Evolutionary conservation across 2,797 vertebrate genomes (phyloP), one percentile per base, ranked within the genome.

Genomic region (Hafferia zeledoni): DNA sequence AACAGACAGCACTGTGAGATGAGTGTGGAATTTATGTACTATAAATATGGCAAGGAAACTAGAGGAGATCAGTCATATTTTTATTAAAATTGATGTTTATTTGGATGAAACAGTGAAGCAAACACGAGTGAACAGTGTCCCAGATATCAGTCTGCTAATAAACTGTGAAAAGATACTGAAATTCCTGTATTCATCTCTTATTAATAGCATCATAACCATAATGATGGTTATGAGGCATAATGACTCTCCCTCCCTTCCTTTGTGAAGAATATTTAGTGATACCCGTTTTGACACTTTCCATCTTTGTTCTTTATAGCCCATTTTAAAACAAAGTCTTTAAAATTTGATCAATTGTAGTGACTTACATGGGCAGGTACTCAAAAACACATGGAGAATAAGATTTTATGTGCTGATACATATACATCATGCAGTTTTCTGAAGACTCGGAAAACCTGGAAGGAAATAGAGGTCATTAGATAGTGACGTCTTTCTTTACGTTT

Each of bases 241-340:
- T 0, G 1, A 72, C 25, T 79, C 15, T 72, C 14, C 17, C 15
- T 23, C 10, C 5, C 11, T 83, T 70, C 33, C 28, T 87, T 87
- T 89, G 49, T 92, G 75, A 83, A 80, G 56, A 87, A 71, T 87
- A 83, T 91, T 91, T 87, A 43, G 53, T 83, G 53, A 28, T 80
- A 81, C 3, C 22, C 57, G 16, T 87, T 90, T 79, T 87, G 89
- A 92, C 53, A 44, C 64, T 85, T 87, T 75, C 49, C 39, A 37
- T 85, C 64, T 91, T 83, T 83, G 33, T 87, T 95, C 39, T 95
- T 96, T 83, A 83, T 69, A 74, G 18, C 31, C n/a, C 28, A 41
- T 68, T 91, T 93, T 68, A 92, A 93, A 85, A 2, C 20, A 50
- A 81, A 65, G 50, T 33, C 23, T 74, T 86, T 67, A 33, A 77